Conservation (phyloP, 1,140 invertebrate genomes). For the Hestina assimilis region DNA sequence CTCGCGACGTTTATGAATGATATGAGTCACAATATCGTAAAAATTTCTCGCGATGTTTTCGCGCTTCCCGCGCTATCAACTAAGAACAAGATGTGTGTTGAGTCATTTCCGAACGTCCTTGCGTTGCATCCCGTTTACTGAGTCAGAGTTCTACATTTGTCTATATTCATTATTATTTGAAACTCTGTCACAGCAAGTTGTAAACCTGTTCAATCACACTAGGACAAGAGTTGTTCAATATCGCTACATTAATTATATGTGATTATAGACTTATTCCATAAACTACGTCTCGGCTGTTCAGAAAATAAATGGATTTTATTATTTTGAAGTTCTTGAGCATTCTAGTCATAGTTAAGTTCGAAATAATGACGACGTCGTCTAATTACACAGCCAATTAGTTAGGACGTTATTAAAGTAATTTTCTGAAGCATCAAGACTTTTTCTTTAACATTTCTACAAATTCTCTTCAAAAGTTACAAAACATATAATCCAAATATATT, state of each 20-base stretch:
- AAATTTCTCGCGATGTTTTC: constrained; percentile 19
- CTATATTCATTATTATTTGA: constrained; percentile 7
- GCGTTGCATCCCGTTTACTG: constrained; percentile 20
- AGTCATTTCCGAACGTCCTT: constrained; percentile 50
- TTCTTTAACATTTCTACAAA: no score
- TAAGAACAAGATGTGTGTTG: constrained; percentile 32
- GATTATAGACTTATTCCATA: no score
- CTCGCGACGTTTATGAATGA: constrained; percentile 14
- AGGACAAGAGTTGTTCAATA: no score
- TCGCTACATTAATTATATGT: no score
- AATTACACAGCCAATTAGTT: neutral
- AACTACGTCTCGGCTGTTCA: no score
- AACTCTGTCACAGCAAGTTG: constrained; percentile 27
- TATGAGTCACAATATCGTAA: constrained; percentile 18
- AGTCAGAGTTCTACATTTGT: constrained; percentile 27
- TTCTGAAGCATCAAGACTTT: no score
- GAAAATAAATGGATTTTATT: no score
- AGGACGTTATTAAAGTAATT: neutral
- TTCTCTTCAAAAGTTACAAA: no score
- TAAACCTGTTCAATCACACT: neutral
- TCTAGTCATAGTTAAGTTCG: neutral
- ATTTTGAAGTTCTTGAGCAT: neutral
- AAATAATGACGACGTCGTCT: neutral
- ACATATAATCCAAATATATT: no score
- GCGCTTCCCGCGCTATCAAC: constrained; percentile 28